Percentiles rank a stretch among this genome's conserved stretches.
Evolutionary conservation across 2,888 invertebrate species (phyloP).

Genomic region (Tiphia femorata): DNA sequence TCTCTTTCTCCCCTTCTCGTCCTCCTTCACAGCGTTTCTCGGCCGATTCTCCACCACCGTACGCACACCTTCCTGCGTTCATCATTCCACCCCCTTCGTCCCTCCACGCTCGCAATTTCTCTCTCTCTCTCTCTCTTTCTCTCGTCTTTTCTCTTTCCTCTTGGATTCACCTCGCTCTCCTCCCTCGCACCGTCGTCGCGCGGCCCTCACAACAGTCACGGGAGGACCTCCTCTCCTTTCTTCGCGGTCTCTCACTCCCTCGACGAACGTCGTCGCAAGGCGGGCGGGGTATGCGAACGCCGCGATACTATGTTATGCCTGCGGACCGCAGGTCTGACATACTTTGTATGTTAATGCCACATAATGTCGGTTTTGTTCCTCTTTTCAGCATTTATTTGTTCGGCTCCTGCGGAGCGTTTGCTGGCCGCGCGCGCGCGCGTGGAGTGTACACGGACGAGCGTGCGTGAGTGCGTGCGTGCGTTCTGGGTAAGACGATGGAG

Average conservation of each 20-base stretch:
- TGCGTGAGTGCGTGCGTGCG: too few species aligned
- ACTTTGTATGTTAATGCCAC: constrained; percentile 70
- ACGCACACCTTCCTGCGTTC: constrained; percentile 16
- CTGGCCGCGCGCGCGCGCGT: constrained; percentile 38
- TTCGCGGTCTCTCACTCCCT: constrained; percentile 14
- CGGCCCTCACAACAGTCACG: constrained; percentile 8
- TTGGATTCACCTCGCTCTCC: background rate
- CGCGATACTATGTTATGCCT: constrained; percentile 67
- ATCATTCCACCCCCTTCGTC: constrained; percentile 15
- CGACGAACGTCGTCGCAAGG: constrained; percentile 23
- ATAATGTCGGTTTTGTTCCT: constrained; percentile 68
- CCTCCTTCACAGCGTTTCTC: constrained; percentile 16
- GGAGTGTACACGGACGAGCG: too few species aligned
- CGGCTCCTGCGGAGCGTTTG: constrained; percentile 54
- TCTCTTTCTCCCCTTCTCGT: constrained; percentile 5
- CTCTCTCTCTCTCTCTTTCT: constrained; percentile 25
- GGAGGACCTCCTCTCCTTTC: constrained; percentile 24
- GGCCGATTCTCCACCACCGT: constrained; percentile 19
- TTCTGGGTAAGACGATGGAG: too few species aligned
- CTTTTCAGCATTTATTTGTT: constrained; percentile 67
- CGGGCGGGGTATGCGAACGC: constrained; percentile 59
- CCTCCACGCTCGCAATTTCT: constrained; percentile 16
- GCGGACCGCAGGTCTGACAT: constrained; percentile 65
- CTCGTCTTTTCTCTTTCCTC: constrained; percentile 7
- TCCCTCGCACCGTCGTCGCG: background rate